Evolutionary conservation across 1,140 invertebrate genomes (phyloP), one percentile per base, ranked within the genome.

Genomic region (Cyrtorhinus lividipennis): DNA sequence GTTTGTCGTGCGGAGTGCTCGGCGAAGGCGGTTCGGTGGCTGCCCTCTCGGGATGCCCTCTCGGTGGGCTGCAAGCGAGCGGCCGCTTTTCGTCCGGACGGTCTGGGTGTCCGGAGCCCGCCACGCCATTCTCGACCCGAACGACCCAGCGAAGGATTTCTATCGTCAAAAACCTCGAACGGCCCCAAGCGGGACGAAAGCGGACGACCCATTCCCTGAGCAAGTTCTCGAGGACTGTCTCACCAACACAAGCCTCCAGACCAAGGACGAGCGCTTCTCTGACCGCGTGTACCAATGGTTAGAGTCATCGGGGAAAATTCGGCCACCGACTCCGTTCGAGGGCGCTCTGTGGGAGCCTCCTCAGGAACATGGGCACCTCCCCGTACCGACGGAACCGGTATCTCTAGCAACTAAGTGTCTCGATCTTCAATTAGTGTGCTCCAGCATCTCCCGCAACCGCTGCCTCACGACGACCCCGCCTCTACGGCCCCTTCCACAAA

Each of bases 51-150:
- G n/a, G n/a, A 68, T 67, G 66, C 44, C 74, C 18, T 72, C 76
- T 15, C 78, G 79, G 65, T 87, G 85, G 85, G 80, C 84, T 67
- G 82, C 84, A 12, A 86, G 84, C 24, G 78, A 81, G 67, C 74
- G 81, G 69, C 83, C 85, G 27, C 76, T 87, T 64, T 85, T 81
- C 68, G 79, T 87, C 1, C 76, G 77, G 64, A 86, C 83, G 1
- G 78, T 85, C 1, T 87, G 83, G 84, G 77, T 83, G 20, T 79
- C 83, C 67, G 84, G 84, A 1, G 78, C 83, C 65, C 76, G 83
- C 56, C 85, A 88, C 72, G 83, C 83, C 1, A 79, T 88, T 12
- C 71, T 88, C 25, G 77, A 80, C 1, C 73, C 78, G 26, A 79
- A 85, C 73, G 83, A 85, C 73, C 81, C 81, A 67, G 72, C 68